Evolutionary conservation across 2,113 vertebrate species (phyloP), one percentile per base, ranked within the genome.

Genomic region (Epinephelus lanceolatus): DNA sequence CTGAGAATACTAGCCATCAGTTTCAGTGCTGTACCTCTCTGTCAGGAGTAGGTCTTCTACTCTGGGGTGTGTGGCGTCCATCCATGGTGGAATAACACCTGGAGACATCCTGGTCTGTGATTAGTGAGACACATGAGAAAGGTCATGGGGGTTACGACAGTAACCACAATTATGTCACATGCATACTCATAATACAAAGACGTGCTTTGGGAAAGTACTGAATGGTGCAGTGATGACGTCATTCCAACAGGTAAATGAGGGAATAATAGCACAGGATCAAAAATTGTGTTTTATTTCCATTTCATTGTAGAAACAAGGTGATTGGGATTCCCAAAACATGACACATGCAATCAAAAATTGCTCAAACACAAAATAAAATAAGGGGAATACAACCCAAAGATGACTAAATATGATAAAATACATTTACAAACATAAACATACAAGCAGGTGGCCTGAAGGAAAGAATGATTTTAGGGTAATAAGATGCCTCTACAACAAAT

Each of bases 71-170:
- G 82, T 94, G 95, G 84, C 94, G 95, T 80, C 96, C 85, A 70
- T 99, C 98, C 86, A 95, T 90, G 81, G 96, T 94, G 83, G 97
- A 96, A 84, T 97, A 97, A 87, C 94, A 96, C 94, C 96, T 95
- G 80, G 96, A 95, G 80, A 96, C 95, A 82, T 98, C 98, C 57
- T 95, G 97, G 93, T 98, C 98, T 97, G 93, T 94, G 80, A 85
- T 88, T 88, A 71, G 84, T 59, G 78, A 30, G 91, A 94, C 89
- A 96, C 90, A 86, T 13, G 51, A 53, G 11, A 87, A 75, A 66
- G 11, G 79, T 89, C 65, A 89, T 62, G 19, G 6, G 12, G n/a
- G 25, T 56, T 76, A 67, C 40, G 47, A 42, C 19, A 25, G n/a
- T 17, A 23, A 77, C 8, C 18, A 60, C 27, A 3, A 27, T 42